Conservation (phyloP, 2,113 vertebrate species). For the Varanus salvator region DNA sequence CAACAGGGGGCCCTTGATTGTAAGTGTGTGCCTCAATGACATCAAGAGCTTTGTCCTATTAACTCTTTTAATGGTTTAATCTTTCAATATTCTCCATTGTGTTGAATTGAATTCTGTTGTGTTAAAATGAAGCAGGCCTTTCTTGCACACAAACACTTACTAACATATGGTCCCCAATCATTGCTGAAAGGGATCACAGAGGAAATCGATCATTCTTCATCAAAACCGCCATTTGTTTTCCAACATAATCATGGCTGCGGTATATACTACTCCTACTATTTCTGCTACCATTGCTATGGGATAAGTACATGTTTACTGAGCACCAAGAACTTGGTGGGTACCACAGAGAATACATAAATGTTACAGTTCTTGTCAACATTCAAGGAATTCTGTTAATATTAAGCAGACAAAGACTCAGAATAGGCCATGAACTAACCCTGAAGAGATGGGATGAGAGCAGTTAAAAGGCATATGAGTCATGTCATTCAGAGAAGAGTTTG, state of each 20-base stretch:
- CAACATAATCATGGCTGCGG: not conserved
- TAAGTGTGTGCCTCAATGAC: slow-evolving; percentile 76
- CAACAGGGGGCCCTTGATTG: slow-evolving; percentile 92
- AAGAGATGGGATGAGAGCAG: not conserved
- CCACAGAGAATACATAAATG: not conserved
- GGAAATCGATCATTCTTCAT: not conserved
- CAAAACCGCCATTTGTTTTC: not conserved
- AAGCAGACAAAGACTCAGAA: not conserved
- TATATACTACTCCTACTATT: not conserved
- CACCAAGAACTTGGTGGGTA: not conserved
- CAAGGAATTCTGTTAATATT: not conserved
- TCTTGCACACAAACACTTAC: not conserved
- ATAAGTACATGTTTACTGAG: not conserved
- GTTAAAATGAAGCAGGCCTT: not conserved
- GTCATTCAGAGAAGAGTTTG: not conserved
- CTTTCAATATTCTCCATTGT: not conserved
- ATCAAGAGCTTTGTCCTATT: not conserved
- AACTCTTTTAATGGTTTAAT: not conserved
- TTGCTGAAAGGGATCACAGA: not conserved
- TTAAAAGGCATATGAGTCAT: not conserved
- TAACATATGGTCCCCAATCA: not conserved
- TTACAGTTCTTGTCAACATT: not conserved
- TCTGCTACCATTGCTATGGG: not conserved
- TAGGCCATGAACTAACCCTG: not conserved
- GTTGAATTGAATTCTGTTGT: not conserved